Base-by-base conservation (phyloP, 2,888 invertebrate species). In the Melipona beecheii region DNA sequence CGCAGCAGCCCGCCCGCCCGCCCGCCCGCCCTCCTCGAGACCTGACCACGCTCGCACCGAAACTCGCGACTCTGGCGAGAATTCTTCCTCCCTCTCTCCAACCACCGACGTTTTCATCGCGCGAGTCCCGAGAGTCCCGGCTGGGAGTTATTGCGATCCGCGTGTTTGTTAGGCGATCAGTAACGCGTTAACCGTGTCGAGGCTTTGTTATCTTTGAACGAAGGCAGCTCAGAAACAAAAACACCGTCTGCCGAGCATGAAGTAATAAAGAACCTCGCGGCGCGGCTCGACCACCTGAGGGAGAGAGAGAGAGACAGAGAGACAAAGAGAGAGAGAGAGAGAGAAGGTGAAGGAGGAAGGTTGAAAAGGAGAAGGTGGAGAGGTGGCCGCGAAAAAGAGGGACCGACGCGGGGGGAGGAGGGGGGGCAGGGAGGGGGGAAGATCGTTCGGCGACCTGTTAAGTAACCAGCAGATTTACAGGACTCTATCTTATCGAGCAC, bases 401-500 rank as follows among this genome's bases (percentile, higher is more conserved):
- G n/a, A 15, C 43, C 43, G 43, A 43, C 9, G 43, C 9, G 24
- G 1, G 27, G 43, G 43, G n/a, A n/a, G n/a, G n/a, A n/a, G 43
- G 36, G 9, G 9, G 36, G 43, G 19, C 52, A 43, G 52, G 11
- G 27, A 19, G 75, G 64, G n/a, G 73, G 82, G 86, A 87, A 84
- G 90, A 91, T 91, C 89, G 90, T 88, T 84, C 86, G 86, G 89
- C 89, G 91, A 90, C 90, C 90, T 91, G 91, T 91, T 91, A 91
- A 91, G 91, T 92, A 91, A 91, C 91, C 90, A 85, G 86, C 86
- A 89, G 91, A 92, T 93, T 92, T 92, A 91, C 91, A 91, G 91
- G 90, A 78, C 89, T 76, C 87, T 93, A 93, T 94, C 94, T 94
- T 94, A 94, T 93, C 93, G 90, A 86, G 85, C 85, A 87, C 84